Evolutionary conservation across 1,140 invertebrate genomes (phyloP).

Genomic region (Ostrea edulis): DNA sequence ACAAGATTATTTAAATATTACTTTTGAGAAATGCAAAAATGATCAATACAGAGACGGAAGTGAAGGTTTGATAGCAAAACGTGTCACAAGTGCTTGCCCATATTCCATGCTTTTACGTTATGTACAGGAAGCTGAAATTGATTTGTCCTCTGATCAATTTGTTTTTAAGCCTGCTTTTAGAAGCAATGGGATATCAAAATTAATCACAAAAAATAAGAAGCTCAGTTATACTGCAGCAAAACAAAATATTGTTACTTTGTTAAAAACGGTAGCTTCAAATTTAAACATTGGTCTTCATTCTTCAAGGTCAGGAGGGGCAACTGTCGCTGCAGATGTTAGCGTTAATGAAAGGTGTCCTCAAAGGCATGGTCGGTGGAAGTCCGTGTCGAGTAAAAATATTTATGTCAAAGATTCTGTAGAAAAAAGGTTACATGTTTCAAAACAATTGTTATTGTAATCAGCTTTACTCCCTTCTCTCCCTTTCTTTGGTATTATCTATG

Average conservation of each 20-base stretch:
- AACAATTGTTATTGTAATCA: slow-evolving; percentile 7
- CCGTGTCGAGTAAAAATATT: slow-evolving; percentile 42
- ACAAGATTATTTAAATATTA: slow-evolving; percentile 47
- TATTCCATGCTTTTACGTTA: slow-evolving; percentile 56
- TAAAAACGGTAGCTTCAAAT: slow-evolving; percentile 5
- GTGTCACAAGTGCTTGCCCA: slow-evolving; percentile 54
- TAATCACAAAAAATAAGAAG: slow-evolving; percentile 55
- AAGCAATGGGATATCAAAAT: slow-evolving; percentile 36
- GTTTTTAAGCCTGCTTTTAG: slow-evolving; percentile 57
- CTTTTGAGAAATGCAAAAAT: slow-evolving; percentile 58
- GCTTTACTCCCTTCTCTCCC: background rate
- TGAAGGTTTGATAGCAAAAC: slow-evolving; percentile 56
- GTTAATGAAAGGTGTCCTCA: slow-evolving; percentile 38
- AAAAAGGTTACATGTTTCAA: slow-evolving; percentile 18
- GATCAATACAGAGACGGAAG: slow-evolving; percentile 59
- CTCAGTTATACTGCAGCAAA: slow-evolving; percentile 53
- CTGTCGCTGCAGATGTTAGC: slow-evolving; percentile 24
- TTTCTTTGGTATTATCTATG: background rate
- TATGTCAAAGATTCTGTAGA: slow-evolving; percentile 48
- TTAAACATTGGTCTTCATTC: slow-evolving; percentile 51
- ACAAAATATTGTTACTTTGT: slow-evolving; percentile 20
- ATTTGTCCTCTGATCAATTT: background rate
- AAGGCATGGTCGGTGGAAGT: slow-evolving; percentile 48
- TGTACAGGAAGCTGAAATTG: slow-evolving; percentile 8
- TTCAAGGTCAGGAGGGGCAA: slow-evolving; percentile 38